Evolutionary conservation across 2,888 invertebrate genomes (phyloP).

Genomic region (Aromia moschata): DNA sequence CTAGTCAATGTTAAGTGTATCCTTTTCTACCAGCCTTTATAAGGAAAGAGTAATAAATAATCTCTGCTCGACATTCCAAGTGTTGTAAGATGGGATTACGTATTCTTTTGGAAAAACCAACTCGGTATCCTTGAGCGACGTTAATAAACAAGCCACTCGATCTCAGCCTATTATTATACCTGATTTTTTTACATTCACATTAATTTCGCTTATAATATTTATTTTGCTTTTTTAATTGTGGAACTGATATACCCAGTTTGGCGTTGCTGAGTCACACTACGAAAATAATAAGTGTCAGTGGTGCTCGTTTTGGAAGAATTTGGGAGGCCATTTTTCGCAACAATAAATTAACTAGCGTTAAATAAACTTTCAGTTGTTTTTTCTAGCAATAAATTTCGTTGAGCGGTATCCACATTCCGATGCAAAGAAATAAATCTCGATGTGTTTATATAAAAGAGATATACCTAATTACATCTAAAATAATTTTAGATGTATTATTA

Average conservation of each 20-base stretch:
- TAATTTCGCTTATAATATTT: constrained; percentile 17
- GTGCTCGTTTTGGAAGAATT: background rate
- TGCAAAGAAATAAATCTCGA: too few species aligned
- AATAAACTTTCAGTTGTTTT: constrained; percentile 3
- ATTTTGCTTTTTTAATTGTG: constrained; percentile 21
- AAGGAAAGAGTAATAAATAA: constrained; percentile 27
- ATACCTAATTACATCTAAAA: too few species aligned
- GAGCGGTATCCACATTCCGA: background rate
- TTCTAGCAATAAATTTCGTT: background rate
- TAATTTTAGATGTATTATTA: too few species aligned
- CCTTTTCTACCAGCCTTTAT: constrained; percentile 6
- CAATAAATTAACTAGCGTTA: background rate
- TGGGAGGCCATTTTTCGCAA: background rate
- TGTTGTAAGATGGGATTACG: constrained; percentile 43
- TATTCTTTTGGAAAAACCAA: constrained; percentile 49
- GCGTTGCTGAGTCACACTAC: constrained; percentile 16
- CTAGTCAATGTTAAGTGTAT: too few species aligned
- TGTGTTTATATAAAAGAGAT: too few species aligned
- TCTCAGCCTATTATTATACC: constrained; percentile 29
- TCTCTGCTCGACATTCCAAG: constrained; percentile 30
- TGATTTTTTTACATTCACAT: constrained; percentile 26
- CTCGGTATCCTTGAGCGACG: constrained; percentile 40
- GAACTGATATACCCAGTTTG: constrained; percentile 12
- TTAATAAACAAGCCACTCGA: constrained; percentile 28
- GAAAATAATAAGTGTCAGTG: constrained; percentile 12